Evolutionary conservation across 2,113 vertebrate genomes (phyloP), one percentile per base, ranked within the genome.

Genomic region (Amazona guildingii): DNA sequence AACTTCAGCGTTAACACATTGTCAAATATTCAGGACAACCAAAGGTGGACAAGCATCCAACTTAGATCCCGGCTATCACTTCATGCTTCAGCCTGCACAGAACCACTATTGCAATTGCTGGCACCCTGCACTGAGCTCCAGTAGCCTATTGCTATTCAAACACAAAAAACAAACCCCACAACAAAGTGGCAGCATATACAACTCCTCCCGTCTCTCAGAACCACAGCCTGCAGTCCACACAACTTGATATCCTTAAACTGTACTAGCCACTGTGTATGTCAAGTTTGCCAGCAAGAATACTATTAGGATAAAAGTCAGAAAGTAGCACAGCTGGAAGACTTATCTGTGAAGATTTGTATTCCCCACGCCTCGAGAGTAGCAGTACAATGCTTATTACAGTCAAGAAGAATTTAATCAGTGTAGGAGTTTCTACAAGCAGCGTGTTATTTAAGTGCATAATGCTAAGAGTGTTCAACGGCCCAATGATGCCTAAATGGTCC

Each of bases 401-500:
- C 1, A 3, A 91, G 80, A 89, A 91, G 51, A 89, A 69, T 70
- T 92, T 54, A 95, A 91, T 89, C 83, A 44, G 52, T 70, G 55
- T 54, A 85, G 78, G 74, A 68, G 68, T 78, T 93, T 76, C 52
- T 79, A 76, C 31, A 87, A 89, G 84, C 75, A 88, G 88, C 2
- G 12, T n/a, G 73, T 68, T 86, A 92, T 77, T 95, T 64, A 83
- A 94, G 62, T 68, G 70, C 80, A 37, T 39, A 75, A 91, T 5
- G 41, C 67, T 28, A 48, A 27, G 28, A 90, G 62, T 67, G 44
- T 54, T 97, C 94, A 89, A 97, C 73, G 68, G 64, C 43, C 67
- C 88, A 92, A 79, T 88, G 72, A 95, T 43, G 83, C 86, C 75
- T 91, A 96, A 96, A 94, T 37, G 84, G 78, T 86, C 62, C 64